Percentiles rank a stretch among this genome's conserved stretches.
These are phyloP conservation scores for Eudasyphora cyanicolor DNA, from an alignment of 2,888 invertebrate species.

Conservation along the genomic window DNA sequence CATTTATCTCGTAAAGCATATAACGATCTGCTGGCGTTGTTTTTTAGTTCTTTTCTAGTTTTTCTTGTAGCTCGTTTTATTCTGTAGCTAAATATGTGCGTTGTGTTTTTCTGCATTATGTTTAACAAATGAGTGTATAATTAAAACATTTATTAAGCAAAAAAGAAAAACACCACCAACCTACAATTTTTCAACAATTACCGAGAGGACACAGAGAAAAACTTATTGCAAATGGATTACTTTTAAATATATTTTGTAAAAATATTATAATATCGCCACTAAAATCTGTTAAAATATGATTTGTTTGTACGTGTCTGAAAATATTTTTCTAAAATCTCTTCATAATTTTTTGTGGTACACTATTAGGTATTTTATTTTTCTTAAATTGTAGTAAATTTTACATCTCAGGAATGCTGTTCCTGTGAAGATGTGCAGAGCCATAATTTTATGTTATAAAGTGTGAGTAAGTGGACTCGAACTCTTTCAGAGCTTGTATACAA, in stretches of 20 bases:
- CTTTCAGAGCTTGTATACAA: too few relatives aligned
- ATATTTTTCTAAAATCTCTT: too few relatives aligned
- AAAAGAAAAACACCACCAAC: slow-evolving; percentile 16
- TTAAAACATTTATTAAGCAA: slow-evolving; percentile 64
- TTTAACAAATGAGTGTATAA: slow-evolving; percentile 65
- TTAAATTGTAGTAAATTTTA: too few relatives aligned
- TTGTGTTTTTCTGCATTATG: slow-evolving; percentile 48
- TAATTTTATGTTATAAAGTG: too few relatives aligned
- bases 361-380: too few relatives aligned
- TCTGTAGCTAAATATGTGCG: neutral
- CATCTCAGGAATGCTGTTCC: too few relatives aligned
- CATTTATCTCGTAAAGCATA: slow-evolving; percentile 56
- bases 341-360: too few relatives aligned
- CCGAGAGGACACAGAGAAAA: neutral
- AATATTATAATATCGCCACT: neutral
- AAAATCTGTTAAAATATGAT: too few relatives aligned
- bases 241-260: neutral
- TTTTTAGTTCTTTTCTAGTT: neutral
- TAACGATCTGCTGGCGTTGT: slow-evolving; percentile 1
- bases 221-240: too few relatives aligned
- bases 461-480: too few relatives aligned
- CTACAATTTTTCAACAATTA: slow-evolving; percentile 25
- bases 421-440: too few relatives aligned
- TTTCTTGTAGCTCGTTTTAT: neutral
- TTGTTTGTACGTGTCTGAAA: neutral